A percentile compares a stretch with the other conserved stretches of the same genome.
Conservation (phyloP, 2,888 invertebrate genomes). For the Synergus itoensis region DNA sequence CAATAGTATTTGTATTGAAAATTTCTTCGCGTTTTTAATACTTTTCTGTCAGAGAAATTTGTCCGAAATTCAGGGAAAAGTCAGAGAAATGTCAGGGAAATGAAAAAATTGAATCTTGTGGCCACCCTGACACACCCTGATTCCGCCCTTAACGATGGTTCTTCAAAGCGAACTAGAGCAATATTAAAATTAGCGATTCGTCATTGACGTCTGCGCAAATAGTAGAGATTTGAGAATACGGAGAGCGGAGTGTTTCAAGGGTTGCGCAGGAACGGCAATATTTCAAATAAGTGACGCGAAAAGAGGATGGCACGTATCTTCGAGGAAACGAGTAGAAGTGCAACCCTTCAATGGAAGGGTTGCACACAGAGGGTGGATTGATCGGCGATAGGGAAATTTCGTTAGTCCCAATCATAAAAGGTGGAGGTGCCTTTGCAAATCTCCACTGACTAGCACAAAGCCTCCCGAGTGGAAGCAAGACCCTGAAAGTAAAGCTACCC, state of each 20-base stretch:
- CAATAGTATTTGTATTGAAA: too few species aligned
- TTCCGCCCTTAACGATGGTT: constrained; percentile 61
- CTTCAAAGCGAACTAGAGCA: constrained; percentile 70
- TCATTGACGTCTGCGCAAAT: constrained; percentile 14
- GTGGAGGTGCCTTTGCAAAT: constrained; percentile 53
- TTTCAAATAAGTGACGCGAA: constrained; percentile 60
- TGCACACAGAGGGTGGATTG: constrained; percentile 65
- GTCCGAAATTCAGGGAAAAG: too few species aligned
- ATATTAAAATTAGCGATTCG: constrained; percentile 69
- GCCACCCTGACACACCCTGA: too few species aligned
- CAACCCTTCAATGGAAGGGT: constrained; percentile 70
- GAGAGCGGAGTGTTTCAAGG: constrained; percentile 33
- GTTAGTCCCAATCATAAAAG: constrained; percentile 70
- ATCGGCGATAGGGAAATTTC: constrained; percentile 77
- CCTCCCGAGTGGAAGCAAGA: constrained; percentile 51
- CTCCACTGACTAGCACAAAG: constrained; percentile 71
- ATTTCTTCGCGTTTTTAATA: too few species aligned
- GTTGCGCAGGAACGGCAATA: constrained; percentile 60
- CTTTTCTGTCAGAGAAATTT: too few species aligned
- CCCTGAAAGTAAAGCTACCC: constrained; percentile 57
- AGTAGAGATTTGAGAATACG: constrained; percentile 44
- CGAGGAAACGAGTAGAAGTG: constrained; percentile 68
- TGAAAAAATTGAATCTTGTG: too few species aligned
- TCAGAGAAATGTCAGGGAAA: too few species aligned
- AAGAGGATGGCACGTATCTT: constrained; percentile 56